Evolutionary conservation across 1,140 invertebrate genomes (phyloP).

Genomic region (Drosophila lini): DNA sequence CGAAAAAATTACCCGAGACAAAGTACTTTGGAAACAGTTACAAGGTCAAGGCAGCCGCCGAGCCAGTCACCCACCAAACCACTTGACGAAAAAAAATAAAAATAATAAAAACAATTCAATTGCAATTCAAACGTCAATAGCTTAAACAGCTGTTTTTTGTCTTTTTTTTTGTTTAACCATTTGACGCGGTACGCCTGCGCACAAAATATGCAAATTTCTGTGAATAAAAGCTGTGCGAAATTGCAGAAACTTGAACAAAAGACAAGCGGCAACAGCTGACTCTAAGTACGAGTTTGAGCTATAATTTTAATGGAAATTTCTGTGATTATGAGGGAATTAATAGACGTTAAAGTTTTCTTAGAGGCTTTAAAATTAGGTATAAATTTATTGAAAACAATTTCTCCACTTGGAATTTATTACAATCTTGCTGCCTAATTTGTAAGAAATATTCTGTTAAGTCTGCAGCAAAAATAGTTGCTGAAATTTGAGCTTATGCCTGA

Average conservation of each 20-base stretch:
- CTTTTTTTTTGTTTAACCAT: conserved; percentile 1
- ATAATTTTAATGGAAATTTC: conserved; percentile 26
- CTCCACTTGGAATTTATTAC: not conserved
- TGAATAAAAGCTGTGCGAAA: conserved; percentile 41
- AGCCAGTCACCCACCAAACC: conserved; percentile 44
- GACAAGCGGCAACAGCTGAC: conserved; percentile 37
- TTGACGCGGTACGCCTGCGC: conserved; percentile 42
- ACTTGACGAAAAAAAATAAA: conserved; percentile 26
- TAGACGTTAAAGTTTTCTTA: not conserved
- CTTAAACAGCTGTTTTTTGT: conserved; percentile 57
- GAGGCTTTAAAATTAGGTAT: not conserved
- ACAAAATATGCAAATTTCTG: conserved; percentile 43
- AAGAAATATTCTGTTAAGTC: too few relatives aligned
- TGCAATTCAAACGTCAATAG: conserved; percentile 25
- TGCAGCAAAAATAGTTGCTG: too few relatives aligned
- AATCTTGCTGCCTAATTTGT: not conserved
- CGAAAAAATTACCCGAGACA: conserved; percentile 44
- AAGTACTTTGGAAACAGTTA: conserved; percentile 72
- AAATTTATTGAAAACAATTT: not conserved
- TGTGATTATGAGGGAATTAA: conserved; percentile 14
- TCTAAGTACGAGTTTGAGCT: conserved; percentile 11
- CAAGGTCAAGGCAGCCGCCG: conserved; percentile 65
- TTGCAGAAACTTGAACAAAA: conserved; percentile 36
- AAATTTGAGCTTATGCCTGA: not conserved
- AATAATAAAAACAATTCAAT: conserved; percentile 27